Evolutionary conservation across 1,140 invertebrate genomes (phyloP), one percentile per base, ranked within the genome.

Genomic region (Pogonognathellus flavescens): DNA sequence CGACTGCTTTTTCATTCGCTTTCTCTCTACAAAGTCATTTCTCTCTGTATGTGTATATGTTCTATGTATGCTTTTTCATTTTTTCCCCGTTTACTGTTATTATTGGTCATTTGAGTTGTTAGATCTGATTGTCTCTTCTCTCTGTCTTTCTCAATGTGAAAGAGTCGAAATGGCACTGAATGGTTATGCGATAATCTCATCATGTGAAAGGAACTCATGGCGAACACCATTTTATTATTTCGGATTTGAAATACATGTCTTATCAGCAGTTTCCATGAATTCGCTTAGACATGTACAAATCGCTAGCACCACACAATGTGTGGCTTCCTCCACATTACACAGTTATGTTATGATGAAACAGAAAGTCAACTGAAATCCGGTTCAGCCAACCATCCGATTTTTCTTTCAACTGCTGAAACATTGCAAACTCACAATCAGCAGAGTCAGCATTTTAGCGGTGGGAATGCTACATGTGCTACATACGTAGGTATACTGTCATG

Each of bases 211-310:
- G 25, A 13, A 25, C 59, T 60, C 22, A 60, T 60, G 59, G 18
- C 59, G 22, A 20, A 60, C 18, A 60, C 18, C 59, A 22, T 60
- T 60, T 60, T 60, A 60, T 60, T 22, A 70, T 13, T 70, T 70
- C 13, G 66, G 66, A 70, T 70, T 70, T 70, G 25, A 10, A 70
- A 70, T 31, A 41, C 62, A 25, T 70, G 62, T 70, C 66, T 70
- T 70, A 70, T 70, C 66, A 31, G 66, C 66, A 16, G 11, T 70
- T 70, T 31, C 22, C 20, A 70, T 5, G 62, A 31, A 70, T 70
- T 11, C 62, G 11, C 8, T 22, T 11, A 70, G 2, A 70, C 62
- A 22, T 70, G 8, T 14, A 70, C 62, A 70, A 22, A 70, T 70
- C 13, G 22, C 18, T 70, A 70, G 20, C 22, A 14, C 5, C 18